These are phyloP conservation scores for Pollenia griseotomentosa DNA, from an alignment of 2,888 invertebrate species.

Conservation along the genomic window DNA sequence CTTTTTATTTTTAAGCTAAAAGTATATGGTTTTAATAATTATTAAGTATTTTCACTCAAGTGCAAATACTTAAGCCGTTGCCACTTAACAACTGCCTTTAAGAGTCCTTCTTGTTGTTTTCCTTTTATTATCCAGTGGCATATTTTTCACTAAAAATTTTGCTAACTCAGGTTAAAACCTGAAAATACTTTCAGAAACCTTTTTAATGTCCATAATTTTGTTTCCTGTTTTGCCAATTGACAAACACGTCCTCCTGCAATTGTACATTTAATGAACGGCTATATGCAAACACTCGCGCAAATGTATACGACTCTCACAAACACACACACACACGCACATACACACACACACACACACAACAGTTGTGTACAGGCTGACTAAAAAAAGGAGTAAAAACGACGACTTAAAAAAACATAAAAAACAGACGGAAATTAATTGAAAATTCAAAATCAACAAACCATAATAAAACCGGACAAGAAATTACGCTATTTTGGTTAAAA, in stretches of 20 bases:
- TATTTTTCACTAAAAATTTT: not conserved
- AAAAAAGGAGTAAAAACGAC: conserved; percentile 16
- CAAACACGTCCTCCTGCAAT: conserved; percentile 8
- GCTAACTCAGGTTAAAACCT: not conserved
- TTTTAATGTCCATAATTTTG: conserved; percentile 46
- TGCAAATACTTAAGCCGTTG: conserved; percentile 3
- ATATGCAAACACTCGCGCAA: not conserved
- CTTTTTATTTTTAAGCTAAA: not conserved
- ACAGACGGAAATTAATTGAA: conserved; percentile 69
- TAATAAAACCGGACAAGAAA: conserved; percentile 69
- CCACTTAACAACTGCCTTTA: not conserved
- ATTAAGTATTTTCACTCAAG: not conserved
- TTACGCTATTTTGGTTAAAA: conserved; percentile 65
- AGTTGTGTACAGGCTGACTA: not conserved
- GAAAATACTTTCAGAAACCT: not conserved
- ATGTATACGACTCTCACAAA: not conserved
- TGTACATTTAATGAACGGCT: not conserved
- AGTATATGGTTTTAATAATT: not conserved
- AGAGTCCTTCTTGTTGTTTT: not conserved
- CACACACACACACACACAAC: not conserved
- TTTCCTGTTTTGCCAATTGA: conserved; percentile 8
- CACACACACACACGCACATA: not conserved
- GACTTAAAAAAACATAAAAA: conserved; percentile 54
- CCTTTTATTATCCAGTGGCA: not conserved
- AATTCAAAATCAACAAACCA: conserved; percentile 70